These are phyloP conservation scores for Hypotaenidia okinawae DNA, from an alignment of 2,797 vertebrate genomes.

Conservation along the genomic window DNA sequence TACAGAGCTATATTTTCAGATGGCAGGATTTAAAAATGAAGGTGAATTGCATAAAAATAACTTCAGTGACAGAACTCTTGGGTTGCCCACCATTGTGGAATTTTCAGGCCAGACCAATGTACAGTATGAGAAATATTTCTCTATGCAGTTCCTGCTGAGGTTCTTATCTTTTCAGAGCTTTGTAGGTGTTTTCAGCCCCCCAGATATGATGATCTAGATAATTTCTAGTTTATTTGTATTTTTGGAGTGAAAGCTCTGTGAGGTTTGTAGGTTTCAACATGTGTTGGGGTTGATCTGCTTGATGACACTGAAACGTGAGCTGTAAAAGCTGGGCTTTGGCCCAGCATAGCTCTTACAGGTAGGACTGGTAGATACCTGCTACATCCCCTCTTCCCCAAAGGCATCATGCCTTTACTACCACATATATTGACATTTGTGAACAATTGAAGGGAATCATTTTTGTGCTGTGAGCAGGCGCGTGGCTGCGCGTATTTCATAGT, in stretches of 20 bases:
- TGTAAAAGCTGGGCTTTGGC: neutral
- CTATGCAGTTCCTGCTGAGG: neutral
- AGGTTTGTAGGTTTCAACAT: neutral
- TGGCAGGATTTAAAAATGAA: slow-evolving; percentile 17
- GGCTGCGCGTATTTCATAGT: neutral
- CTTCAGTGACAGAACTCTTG: neutral
- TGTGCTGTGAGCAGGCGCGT: neutral
- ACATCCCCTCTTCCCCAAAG: neutral
- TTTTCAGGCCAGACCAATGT: neutral
- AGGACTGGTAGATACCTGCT: neutral
- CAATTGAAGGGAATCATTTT: neutral
- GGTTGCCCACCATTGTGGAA: neutral
- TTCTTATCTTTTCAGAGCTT: slow-evolving; percentile 18
- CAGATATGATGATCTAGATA: neutral
- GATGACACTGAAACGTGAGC: neutral
- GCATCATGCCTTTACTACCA: neutral
- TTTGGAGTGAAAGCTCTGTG: neutral
- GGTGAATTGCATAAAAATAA: slow-evolving; percentile 40
- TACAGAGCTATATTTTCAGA: slow-evolving; percentile 54
- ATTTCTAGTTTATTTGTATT: neutral
- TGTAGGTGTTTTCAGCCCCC: slow-evolving; percentile 5
- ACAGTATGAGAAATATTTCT: slow-evolving; percentile 25
- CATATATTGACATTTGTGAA: neutral
- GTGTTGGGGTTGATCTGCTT: neutral
- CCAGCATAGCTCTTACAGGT: neutral